phyloP scores from a whole-genome alignment of 1,140 invertebrate genomes.

The Whitmania pigra region DNA sequence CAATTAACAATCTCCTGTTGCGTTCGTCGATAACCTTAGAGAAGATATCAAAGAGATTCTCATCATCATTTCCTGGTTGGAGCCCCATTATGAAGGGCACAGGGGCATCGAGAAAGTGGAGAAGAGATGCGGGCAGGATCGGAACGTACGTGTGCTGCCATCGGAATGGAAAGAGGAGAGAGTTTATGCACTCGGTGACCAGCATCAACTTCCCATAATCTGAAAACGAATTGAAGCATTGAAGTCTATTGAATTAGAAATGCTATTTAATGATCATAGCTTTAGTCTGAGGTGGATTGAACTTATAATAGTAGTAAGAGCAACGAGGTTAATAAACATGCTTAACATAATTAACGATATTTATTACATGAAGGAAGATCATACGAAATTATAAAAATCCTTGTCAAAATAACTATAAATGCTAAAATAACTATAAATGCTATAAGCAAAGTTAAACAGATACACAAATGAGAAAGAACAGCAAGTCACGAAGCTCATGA shows the following conservation, averaged over 20 bases:
- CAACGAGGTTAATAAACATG: too few species aligned
- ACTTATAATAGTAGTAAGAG: too few species aligned
- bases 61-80: conserved; percentile 31
- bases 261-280: too few species aligned
- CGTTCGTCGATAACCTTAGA: conserved; percentile 1
- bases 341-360: too few species aligned
- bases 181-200: conserved; percentile 81
- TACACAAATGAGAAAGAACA: background rate
- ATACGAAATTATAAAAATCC: too few species aligned
- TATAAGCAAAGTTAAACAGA: background rate
- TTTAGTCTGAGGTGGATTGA: too few species aligned
- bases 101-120: conserved; percentile 94
- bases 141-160: conserved; percentile 99
- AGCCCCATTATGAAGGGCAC: conserved; percentile 96
- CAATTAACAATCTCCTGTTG: background rate
- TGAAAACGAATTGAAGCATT: conserved; percentile 35
- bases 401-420: background rate
- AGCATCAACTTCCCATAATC: conserved; percentile 91
- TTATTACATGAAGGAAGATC: too few species aligned
- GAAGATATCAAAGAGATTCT: conserved; percentile 12
- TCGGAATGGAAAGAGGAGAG: conserved; percentile 79
- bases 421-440: background rate
- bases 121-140: conserved; percentile 81
- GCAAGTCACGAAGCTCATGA: background rate
- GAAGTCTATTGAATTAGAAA: too few species aligned